Evolutionary conservation across 1,140 invertebrate genomes (phyloP).

Genomic region (Telenomus remus): DNA sequence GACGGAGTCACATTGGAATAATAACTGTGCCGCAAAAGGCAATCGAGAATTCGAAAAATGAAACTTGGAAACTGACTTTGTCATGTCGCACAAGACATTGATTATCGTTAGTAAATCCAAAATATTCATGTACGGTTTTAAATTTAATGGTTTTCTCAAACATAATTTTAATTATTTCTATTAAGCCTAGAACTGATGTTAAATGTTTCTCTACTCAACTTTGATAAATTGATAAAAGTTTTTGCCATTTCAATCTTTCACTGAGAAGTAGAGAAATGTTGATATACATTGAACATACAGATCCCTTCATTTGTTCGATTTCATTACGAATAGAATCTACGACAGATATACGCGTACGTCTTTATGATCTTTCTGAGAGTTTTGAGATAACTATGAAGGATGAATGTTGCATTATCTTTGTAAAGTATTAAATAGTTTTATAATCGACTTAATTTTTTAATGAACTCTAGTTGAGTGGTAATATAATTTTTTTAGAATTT

Average conservation of each 20-base stretch:
- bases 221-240: background rate
- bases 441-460: conserved; percentile 22
- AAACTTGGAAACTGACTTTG: conserved; percentile 55
- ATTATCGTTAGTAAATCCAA: conserved; percentile 50
- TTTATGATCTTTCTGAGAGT: background rate
- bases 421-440: conserved; percentile 71
- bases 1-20: conserved; percentile 66
- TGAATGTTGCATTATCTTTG: conserved; percentile 60
- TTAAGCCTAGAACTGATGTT: background rate
- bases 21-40: conserved; percentile 53
- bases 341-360: background rate
- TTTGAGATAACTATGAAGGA: conserved; percentile 17
- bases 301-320: background rate
- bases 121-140: conserved; percentile 44
- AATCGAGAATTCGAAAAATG: conserved; percentile 49
- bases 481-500: background rate
- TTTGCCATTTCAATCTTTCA: background rate
- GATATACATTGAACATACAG: background rate
- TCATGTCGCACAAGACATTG: conserved; percentile 53
- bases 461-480: background rate
- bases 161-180: background rate
- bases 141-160: background rate
- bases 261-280: background rate
- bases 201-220: background rate
- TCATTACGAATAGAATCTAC: background rate